Conservation (phyloP, 2,888 invertebrate species). For the Marronus borbonicus region DNA sequence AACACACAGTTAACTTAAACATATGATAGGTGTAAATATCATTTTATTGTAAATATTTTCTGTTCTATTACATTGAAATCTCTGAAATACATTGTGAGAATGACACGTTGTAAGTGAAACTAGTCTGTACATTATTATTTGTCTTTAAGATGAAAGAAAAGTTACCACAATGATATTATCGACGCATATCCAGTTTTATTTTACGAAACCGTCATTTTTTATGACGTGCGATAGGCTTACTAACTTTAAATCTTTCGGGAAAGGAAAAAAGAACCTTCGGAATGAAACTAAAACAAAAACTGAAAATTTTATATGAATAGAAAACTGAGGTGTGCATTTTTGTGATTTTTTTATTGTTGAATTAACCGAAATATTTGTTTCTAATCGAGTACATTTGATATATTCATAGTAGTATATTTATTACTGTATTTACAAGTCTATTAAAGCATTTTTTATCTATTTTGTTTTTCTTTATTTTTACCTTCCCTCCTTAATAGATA, state of each 20-base stretch:
- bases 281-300: slow-evolving; percentile 34
- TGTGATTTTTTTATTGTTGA: slow-evolving; percentile 51
- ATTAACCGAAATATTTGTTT: slow-evolving; percentile 51
- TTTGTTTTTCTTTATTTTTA: neutral
- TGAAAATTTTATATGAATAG: slow-evolving; percentile 35
- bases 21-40: slow-evolving; percentile 40
- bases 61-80: slow-evolving; percentile 35
- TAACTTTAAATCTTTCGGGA: slow-evolving; percentile 20
- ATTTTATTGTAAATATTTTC: slow-evolving; percentile 41
- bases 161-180: slow-evolving; percentile 50
- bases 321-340: slow-evolving; percentile 50
- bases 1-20: neutral
- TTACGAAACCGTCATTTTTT: slow-evolving; percentile 18
- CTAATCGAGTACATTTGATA: slow-evolving; percentile 53
- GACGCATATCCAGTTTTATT: slow-evolving; percentile 27
- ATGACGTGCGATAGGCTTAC: slow-evolving; percentile 28
- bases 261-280: slow-evolving; percentile 9
- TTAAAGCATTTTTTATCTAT: slow-evolving; percentile 55
- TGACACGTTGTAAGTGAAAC: slow-evolving; percentile 55
- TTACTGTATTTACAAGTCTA: slow-evolving; percentile 57
- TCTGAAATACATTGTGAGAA: slow-evolving; percentile 23
- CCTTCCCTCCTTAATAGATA: neutral
- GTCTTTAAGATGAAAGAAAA: slow-evolving; percentile 44
- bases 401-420: slow-evolving; percentile 54
- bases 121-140: slow-evolving; percentile 55